Percentiles rank a stretch among this genome's conserved stretches.
These are phyloP conservation scores for Lydus trimaculatus DNA, from an alignment of 2,888 invertebrate genomes.

Conservation along the genomic window DNA sequence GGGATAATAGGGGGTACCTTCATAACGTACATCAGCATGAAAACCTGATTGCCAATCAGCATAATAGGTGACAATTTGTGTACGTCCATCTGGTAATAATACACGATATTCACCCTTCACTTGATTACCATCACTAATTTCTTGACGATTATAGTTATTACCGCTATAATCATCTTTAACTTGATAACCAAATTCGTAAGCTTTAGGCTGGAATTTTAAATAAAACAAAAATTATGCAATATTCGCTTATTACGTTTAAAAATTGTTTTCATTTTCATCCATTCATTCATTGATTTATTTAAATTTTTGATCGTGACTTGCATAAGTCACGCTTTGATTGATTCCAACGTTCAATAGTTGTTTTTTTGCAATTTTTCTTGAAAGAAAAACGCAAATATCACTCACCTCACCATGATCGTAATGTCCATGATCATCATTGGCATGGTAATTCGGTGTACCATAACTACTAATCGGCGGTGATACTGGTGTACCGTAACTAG, in stretches of 20 bases:
- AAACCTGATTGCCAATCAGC: slow-evolving; percentile 83
- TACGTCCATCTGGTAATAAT: slow-evolving; percentile 68
- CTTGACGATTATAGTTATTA: slow-evolving; percentile 75
- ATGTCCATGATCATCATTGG: slow-evolving; percentile 49
- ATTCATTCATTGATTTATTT: slow-evolving; percentile 9
- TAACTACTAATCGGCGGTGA: slow-evolving; percentile 48
- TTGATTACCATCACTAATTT: slow-evolving; percentile 76
- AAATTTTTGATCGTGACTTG: slow-evolving; percentile 18
- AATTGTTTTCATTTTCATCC: background rate
- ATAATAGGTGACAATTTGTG: slow-evolving; percentile 76
- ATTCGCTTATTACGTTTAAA: too few species aligned
- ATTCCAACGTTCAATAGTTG: slow-evolving; percentile 10
- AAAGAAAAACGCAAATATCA: background rate
- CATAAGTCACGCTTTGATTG: slow-evolving; percentile 15
- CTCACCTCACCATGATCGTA: slow-evolving; percentile 61
- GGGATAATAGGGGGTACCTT: slow-evolving; percentile 73
- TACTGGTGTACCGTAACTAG: slow-evolving; percentile 50
- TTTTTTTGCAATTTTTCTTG: background rate
- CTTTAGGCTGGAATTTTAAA: slow-evolving; percentile 68
- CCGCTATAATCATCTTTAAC: slow-evolving; percentile 79
- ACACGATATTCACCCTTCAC: slow-evolving; percentile 70
- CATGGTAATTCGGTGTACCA: slow-evolving; percentile 43
- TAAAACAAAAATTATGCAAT: background rate
- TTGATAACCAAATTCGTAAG: slow-evolving; percentile 81
- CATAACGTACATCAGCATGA: slow-evolving; percentile 78